phyloP scores from a whole-genome alignment of 2,113 vertebrate genomes.

The Paradisaea rubra region DNA sequence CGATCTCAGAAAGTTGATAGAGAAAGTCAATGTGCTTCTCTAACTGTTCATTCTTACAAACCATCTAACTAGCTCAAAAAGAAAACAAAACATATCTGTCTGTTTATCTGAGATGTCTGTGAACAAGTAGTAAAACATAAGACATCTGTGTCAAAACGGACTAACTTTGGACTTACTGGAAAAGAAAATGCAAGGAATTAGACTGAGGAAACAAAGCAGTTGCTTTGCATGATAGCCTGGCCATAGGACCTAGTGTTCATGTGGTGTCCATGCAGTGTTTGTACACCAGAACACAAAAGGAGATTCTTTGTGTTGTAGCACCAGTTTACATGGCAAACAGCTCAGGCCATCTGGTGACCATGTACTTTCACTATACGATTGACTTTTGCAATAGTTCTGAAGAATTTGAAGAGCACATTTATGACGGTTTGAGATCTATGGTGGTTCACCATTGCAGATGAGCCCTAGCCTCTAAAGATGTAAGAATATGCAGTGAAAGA shows the following conservation, averaged over 20 bases:
- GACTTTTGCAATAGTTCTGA: not conserved
- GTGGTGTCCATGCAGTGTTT: not conserved
- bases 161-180: not conserved
- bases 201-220: not conserved
- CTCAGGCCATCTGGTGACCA: not conserved
- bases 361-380: not conserved
- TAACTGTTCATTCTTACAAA: not conserved
- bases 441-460: not conserved
- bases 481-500: not conserved
- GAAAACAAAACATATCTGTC: not conserved
- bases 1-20: not conserved
- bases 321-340: not conserved
- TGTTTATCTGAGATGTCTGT: not conserved
- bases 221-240: not conserved
- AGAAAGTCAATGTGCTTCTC: not conserved
- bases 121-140: not conserved
- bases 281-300: not conserved
- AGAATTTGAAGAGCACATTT: not conserved
- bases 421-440: not conserved
- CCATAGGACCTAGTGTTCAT: not conserved
- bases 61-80: not conserved
- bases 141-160: not conserved
- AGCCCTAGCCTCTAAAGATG: not conserved
- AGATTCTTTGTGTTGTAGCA: not conserved
- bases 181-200: not conserved